Base-by-base conservation (phyloP, 2,113 vertebrate genomes). In the Rostratula benghalensis region DNA sequence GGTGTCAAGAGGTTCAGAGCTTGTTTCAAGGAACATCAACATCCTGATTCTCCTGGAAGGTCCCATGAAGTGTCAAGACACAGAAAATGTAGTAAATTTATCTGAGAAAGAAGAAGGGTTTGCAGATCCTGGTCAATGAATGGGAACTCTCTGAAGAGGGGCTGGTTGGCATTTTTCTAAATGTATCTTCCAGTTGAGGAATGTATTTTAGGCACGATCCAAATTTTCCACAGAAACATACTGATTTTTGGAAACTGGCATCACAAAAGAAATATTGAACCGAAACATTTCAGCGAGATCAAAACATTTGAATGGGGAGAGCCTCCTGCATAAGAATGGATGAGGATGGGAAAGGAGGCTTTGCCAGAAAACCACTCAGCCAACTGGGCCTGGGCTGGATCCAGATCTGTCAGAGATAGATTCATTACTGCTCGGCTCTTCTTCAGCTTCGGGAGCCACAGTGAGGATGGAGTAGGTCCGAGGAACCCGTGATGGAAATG, bases 311-410 rank as follows among this genome's bases (percentile, higher is more conserved):
- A 95, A 91, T 78, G 83, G 64, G 60, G 73, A 89, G 88, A 75
- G 64, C 86, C 95, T 30, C 17, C 16, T 2, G 37, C 15, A 46
- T 90, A 90, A 87, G 86, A 89, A 87, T 78, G 91, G 93, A 83
- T 93, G 70, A 2, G 76, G 94, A 89, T 81, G 46, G 76, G 89
- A 75, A 92, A 68, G 37, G 31, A 93, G 71, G 48, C 51, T 57
- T n/a, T 84, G 91, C 94, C 94, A 97, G 86, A 67, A 95, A 97
- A 78, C 64, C 83, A 59, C 2, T 6, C 86, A 95, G 95, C 83
- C 91, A 96, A 63, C 68, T 83, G 94, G 95, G 83, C 89, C 94
- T 95, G 93, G 93, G 91, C 18, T 70, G 73, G 56, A 92, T 95
- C 93, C 93, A 97, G 93, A 31, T 45, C 74, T 10, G 31, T 81